Evolutionary conservation across 2,113 vertebrate genomes (phyloP).

Genomic region (Peromyscus leucopus): DNA sequence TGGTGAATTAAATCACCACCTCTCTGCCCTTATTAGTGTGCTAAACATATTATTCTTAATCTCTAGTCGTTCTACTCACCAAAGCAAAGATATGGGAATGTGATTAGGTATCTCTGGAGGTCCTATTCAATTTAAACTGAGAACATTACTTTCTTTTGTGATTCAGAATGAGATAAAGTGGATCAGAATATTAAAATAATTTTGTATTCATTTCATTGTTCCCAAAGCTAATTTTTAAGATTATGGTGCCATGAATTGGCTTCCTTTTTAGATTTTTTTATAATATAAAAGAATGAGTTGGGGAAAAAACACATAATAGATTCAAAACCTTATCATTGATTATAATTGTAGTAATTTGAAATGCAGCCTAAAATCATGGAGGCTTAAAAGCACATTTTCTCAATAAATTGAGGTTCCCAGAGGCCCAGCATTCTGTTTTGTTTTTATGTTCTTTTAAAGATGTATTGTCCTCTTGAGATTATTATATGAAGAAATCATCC

Average conservation of each 20-base stretch:
- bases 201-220: conserved; percentile 60
- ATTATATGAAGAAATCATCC: conserved; percentile 5
- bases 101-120: conserved; percentile 33
- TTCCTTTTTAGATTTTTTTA: conserved; percentile 58
- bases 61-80: conserved; percentile 25
- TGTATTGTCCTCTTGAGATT: background rate
- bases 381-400: conserved; percentile 18
- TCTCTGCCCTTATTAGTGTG: background rate
- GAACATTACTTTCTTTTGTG: conserved; percentile 46
- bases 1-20: background rate
- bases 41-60: background rate
- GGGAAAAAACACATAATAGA: conserved; percentile 41
- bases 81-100: background rate
- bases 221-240: conserved; percentile 52
- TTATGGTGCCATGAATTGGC: conserved; percentile 17
- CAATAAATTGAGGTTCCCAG: background rate
- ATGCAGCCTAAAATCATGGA: conserved; percentile 9
- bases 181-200: conserved; percentile 52
- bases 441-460: conserved; percentile 49
- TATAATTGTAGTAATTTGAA: conserved; percentile 51
- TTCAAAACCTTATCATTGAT: conserved; percentile 44
- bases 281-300: conserved; percentile 41
- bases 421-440: background rate
- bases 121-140: conserved; percentile 41
- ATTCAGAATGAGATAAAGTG: conserved; percentile 33